Percentiles rank a stretch among this genome's conserved stretches.
Conservation (phyloP, 1,140 invertebrate species). For the Hirudo medicinalis region DNA sequence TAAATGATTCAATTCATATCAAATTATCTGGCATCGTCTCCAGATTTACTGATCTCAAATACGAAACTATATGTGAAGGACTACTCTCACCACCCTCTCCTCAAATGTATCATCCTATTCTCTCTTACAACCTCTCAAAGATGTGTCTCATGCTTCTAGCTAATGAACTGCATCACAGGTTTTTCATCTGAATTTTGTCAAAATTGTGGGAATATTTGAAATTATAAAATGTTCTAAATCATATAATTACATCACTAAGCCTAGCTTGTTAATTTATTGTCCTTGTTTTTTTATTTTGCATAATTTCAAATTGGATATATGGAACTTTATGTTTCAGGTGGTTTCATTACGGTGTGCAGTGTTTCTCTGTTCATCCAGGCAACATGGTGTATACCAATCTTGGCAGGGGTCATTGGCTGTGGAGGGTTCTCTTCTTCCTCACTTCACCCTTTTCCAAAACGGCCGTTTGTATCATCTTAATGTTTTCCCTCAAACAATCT, state of each 20-base stretch:
- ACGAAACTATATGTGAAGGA: slow-evolving; percentile 49
- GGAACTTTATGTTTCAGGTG: not conserved
- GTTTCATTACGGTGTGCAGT: slow-evolving; percentile 48
- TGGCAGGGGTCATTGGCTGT: slow-evolving; percentile 69
- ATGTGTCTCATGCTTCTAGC: slow-evolving; percentile 74
- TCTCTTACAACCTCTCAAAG: slow-evolving; percentile 78
- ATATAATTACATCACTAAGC: too few species aligned
- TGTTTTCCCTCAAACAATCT: too few species aligned
- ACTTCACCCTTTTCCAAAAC: slow-evolving; percentile 85
- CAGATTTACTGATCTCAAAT: slow-evolving; percentile 53
- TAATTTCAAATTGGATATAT: not conserved
- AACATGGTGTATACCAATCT: slow-evolving; percentile 69
- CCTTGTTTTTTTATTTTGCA: too few species aligned
- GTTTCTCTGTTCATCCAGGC: slow-evolving; percentile 76
- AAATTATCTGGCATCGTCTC: not conserved
- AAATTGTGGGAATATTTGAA: too few species aligned
- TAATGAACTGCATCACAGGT: slow-evolving; percentile 58
- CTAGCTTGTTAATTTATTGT: too few species aligned
- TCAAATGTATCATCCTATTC: slow-evolving; percentile 59
- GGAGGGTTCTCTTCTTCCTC: slow-evolving; percentile 58
- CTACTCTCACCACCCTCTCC: slow-evolving; percentile 46
- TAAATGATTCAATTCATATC: slow-evolving; percentile 4
- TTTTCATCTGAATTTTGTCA: slow-evolving; percentile 41
- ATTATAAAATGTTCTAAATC: too few species aligned
- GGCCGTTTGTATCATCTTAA: slow-evolving; percentile 50